These are phyloP conservation scores for Helicoverpa armigera DNA, from an alignment of 1,140 invertebrate genomes.

Conservation along the genomic window DNA sequence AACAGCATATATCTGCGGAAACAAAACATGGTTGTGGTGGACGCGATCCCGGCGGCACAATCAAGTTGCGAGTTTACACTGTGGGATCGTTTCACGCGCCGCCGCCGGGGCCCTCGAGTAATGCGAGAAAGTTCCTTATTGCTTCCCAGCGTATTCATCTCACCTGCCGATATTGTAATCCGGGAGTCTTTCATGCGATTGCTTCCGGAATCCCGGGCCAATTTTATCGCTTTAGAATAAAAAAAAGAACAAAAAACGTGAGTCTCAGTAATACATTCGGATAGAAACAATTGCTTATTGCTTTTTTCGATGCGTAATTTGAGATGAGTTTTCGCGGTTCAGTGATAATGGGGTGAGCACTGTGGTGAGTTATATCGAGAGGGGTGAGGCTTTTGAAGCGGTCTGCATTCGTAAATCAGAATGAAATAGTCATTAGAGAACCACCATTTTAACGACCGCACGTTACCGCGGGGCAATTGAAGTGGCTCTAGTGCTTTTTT, in stretches of 20 bases:
- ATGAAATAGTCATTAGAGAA: too few relatives aligned
- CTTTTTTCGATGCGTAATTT: neutral
- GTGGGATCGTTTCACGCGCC: conserved; percentile 41
- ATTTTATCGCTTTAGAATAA: conserved; percentile 33
- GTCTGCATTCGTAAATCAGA: too few relatives aligned
- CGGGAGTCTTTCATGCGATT: conserved; percentile 47
- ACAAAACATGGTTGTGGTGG: conserved; percentile 48
- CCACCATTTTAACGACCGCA: too few relatives aligned
- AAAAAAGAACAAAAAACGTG: conserved; percentile 13
- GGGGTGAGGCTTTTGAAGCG: neutral
- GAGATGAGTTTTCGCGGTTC: conserved; percentile 25
- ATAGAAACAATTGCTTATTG: conserved; percentile 14
- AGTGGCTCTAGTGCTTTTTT: too few relatives aligned
- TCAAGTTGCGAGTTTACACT: conserved; percentile 52
- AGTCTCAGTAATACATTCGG: conserved; percentile 2
- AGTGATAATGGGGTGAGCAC: neutral
- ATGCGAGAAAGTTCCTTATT: conserved; percentile 58
- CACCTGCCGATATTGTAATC: conserved; percentile 56
- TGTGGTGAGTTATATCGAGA: neutral
- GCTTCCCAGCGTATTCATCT: conserved; percentile 58
- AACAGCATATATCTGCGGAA: conserved; percentile 52
- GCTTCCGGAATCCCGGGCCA: conserved; percentile 43
- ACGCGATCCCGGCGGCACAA: conserved; percentile 41
- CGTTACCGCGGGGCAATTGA: too few relatives aligned
- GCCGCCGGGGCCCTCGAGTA: conserved; percentile 47